Evolutionary conservation across 2,888 invertebrate species (phyloP).

Genomic region (Meganola albula): DNA sequence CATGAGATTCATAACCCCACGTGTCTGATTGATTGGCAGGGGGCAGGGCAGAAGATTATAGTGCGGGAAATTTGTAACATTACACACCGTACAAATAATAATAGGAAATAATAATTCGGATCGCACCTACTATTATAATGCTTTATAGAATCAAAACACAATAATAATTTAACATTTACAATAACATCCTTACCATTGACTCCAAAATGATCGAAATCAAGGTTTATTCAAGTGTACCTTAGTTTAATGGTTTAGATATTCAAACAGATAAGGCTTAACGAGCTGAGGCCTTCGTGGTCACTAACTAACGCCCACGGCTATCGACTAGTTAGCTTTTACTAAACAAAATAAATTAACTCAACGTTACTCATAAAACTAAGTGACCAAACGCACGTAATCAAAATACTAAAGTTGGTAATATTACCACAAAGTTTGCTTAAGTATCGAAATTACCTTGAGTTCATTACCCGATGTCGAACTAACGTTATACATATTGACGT

Average conservation of each 20-base stretch:
- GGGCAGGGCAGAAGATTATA: constrained; percentile 3
- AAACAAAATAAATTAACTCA: constrained; percentile 20
- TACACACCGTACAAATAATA: no score
- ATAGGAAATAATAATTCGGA: no score
- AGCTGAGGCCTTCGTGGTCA: constrained; percentile 49
- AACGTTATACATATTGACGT: no score
- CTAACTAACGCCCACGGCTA: constrained; percentile 59
- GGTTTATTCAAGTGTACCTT: constrained; percentile 19
- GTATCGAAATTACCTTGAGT: no score
- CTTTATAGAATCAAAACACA: no score
- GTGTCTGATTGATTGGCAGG: constrained; percentile 42
- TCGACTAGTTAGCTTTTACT: constrained; percentile 17
- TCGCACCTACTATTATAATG: no score
- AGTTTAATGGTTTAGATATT: constrained; percentile 36
- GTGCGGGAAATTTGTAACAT: no score
- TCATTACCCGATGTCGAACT: no score
- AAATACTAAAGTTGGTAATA: no score
- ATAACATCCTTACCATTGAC: constrained; percentile 10
- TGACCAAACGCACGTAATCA: constrained; percentile 23
- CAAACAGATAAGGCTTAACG: constrained; percentile 47
- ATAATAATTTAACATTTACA: no score
- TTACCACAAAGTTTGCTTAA: no score
- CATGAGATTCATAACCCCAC: constrained; percentile 43
- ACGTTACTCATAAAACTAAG: constrained; percentile 14
- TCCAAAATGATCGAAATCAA: constrained; percentile 22